These are phyloP conservation scores for Cheirogaleus medius DNA, from an alignment of 2,113 vertebrate species.

Conservation along the genomic window DNA sequence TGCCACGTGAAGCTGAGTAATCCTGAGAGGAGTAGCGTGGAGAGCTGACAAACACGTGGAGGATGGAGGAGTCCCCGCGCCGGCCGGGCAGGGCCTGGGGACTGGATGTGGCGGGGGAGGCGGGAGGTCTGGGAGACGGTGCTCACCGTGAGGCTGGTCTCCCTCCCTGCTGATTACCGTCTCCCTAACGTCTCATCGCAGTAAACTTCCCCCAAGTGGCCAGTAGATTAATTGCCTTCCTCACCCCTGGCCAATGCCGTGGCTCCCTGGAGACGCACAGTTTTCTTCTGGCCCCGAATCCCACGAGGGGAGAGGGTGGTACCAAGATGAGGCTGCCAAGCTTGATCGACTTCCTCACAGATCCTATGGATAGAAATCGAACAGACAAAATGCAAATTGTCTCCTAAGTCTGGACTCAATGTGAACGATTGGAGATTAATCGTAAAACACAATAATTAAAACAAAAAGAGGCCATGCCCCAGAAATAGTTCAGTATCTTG, in stretches of 20 bases:
- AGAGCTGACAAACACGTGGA: background rate
- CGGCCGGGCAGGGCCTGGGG: background rate
- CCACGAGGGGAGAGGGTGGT: background rate
- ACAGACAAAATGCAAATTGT: background rate
- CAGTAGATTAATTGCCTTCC: background rate
- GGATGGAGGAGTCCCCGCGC: background rate
- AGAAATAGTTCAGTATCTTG: background rate
- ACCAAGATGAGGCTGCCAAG: background rate
- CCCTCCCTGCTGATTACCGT: background rate
- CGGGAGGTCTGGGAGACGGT: background rate
- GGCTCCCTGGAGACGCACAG: background rate
- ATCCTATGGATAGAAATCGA: background rate
- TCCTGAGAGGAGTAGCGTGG: background rate
- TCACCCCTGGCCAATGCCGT: background rate
- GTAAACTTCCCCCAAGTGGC: background rate
- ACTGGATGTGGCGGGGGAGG: background rate
- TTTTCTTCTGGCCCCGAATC: background rate
- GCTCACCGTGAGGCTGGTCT: background rate
- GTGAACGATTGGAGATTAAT: background rate
- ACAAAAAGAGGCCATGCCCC: background rate
- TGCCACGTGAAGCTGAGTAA: background rate
- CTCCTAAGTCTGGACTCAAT: fast-evolving
- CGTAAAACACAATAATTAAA: background rate
- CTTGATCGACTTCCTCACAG: background rate
- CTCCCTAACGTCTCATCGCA: background rate